These are phyloP conservation scores for Cyanoliseus patagonus DNA, from an alignment of 2,113 vertebrate genomes.

Conservation along the genomic window DNA sequence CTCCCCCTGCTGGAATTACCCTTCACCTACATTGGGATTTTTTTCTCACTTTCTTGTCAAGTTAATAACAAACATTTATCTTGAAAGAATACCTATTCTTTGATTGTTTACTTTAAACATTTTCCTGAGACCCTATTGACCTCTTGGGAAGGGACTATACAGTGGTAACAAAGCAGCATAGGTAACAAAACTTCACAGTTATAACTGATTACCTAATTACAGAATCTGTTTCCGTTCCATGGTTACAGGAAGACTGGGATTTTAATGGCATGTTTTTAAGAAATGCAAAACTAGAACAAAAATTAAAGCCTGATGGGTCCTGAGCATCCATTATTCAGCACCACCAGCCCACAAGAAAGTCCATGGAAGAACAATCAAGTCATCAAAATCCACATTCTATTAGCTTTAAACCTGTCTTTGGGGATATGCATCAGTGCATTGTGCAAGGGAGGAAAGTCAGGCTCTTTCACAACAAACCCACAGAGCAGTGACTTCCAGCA, in stretches of 20 bases:
- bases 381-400: background rate
- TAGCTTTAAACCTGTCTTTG: background rate
- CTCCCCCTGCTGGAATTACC: too few relatives aligned
- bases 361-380: background rate
- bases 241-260: background rate
- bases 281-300: background rate
- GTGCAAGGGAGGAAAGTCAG: background rate
- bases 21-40: too few relatives aligned
- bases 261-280: background rate
- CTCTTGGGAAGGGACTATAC: too few relatives aligned
- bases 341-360: background rate
- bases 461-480: background rate
- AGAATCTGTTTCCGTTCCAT: too few relatives aligned
- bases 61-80: too few relatives aligned
- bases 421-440: background rate
- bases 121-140: too few relatives aligned
- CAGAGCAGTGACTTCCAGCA: accelerated
- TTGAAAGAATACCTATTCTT: too few relatives aligned
- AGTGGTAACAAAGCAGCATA: too few relatives aligned
- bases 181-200: too few relatives aligned
- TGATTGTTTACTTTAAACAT: too few relatives aligned
- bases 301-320: background rate
- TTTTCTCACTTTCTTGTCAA: too few relatives aligned
- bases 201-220: too few relatives aligned
- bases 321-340: background rate